Percentiles rank a stretch among this genome's conserved stretches.
Evolutionary conservation across 2,888 invertebrate genomes (phyloP).

Genomic region (Parelbella ahira): DNA sequence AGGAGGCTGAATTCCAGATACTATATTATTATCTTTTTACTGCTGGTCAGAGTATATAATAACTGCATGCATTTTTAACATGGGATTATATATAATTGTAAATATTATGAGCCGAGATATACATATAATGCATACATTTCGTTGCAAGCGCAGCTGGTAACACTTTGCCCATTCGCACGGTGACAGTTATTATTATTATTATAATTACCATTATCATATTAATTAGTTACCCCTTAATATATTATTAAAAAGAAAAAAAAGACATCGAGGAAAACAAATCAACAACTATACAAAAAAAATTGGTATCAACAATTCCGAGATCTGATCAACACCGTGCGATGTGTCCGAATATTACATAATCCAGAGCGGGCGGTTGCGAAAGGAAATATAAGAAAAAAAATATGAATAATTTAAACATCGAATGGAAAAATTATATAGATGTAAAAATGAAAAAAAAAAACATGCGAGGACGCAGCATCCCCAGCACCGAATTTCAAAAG

Average conservation of each 20-base stretch:
- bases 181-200: neutral
- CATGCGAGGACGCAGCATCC: constrained; percentile 20
- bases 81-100: too few relatives aligned
- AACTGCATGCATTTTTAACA: too few relatives aligned
- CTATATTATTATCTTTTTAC: too few relatives aligned
- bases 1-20: too few relatives aligned
- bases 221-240: constrained; percentile 13
- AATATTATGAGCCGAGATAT: too few relatives aligned
- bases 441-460: constrained; percentile 23
- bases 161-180: neutral
- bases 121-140: too few relatives aligned
- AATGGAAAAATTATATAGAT: constrained; percentile 11
- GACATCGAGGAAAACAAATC: constrained; percentile 38
- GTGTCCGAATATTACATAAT: too few relatives aligned
- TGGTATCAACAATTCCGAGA: constrained; percentile 26
- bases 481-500: constrained; percentile 5
- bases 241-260: constrained; percentile 9
- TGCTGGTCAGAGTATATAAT: too few relatives aligned
- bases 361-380: too few relatives aligned
- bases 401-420: neutral
- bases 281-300: constrained; percentile 39
- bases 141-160: too few relatives aligned
- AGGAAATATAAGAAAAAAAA: too few relatives aligned
- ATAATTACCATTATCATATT: too few relatives aligned
- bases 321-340: constrained; percentile 22